phyloP scores from a whole-genome alignment of 2,797 vertebrate genomes.

The Falco concolor region DNA sequence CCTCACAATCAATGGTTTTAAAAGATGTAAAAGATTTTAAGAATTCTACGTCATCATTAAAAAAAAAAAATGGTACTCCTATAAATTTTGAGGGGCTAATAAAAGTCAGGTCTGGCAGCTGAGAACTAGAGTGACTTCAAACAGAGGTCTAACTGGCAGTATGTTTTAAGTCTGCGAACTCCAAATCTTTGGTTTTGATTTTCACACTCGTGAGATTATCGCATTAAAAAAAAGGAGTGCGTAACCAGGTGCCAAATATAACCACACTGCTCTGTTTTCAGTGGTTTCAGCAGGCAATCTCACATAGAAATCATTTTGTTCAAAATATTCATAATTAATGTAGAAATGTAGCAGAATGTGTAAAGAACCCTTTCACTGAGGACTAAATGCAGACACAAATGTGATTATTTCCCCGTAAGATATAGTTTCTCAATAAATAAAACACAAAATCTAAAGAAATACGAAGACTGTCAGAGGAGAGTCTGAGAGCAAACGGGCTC shows the following conservation, averaged over 20 bases:
- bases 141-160: background rate
- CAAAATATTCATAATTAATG: background rate
- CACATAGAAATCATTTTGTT: background rate
- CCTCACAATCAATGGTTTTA: background rate
- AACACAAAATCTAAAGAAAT: background rate
- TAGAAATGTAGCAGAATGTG: background rate
- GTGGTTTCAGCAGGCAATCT: background rate
- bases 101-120: background rate
- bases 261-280: background rate
- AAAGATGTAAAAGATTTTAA: background rate
- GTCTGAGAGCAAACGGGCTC: background rate
- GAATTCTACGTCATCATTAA: background rate
- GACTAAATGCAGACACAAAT: background rate
- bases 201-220: background rate
- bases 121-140: background rate
- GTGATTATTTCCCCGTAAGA: background rate
- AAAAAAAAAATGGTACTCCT: background rate
- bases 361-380: background rate
- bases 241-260: background rate
- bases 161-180: background rate
- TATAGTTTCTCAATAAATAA: background rate
- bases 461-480: background rate
- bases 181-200: background rate
- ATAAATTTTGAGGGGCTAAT: background rate
- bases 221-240: background rate